phyloP scores from a whole-genome alignment of 2,113 vertebrate genomes.

The Oophaga pumilio region DNA sequence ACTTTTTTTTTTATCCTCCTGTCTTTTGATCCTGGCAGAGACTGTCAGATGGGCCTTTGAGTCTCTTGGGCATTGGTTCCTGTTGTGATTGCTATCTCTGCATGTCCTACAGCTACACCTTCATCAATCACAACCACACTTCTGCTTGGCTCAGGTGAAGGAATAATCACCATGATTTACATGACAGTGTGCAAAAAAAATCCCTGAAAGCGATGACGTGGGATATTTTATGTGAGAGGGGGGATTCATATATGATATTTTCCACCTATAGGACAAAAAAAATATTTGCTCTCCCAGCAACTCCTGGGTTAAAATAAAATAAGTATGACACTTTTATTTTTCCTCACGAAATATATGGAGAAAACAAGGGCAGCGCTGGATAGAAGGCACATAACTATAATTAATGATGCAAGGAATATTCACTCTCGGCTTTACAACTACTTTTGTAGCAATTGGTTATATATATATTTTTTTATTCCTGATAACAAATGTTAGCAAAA shows the following conservation, averaged over 20 bases:
- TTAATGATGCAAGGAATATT: slow-evolving; percentile 27
- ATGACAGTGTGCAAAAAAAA: too few relatives aligned
- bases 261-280: neutral
- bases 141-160: too few relatives aligned
- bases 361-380: neutral
- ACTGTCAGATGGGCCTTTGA: too few relatives aligned
- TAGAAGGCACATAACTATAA: slow-evolving; percentile 13
- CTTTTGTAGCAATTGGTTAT: neutral
- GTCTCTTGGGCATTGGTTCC: too few relatives aligned
- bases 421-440: slow-evolving; percentile 18
- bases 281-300: neutral
- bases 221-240: neutral
- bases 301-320: neutral
- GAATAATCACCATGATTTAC: too few relatives aligned
- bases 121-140: too few relatives aligned
- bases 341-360: neutral
- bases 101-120: too few relatives aligned
- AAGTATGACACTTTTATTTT: too few relatives aligned
- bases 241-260: neutral
- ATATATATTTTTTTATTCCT: neutral
- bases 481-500: slow-evolving; percentile 61
- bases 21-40: too few relatives aligned
- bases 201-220: neutral
- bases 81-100: too few relatives aligned
- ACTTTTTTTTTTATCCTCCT: too few relatives aligned